These are phyloP conservation scores for Prolemur simus DNA, from an alignment of 2,113 vertebrate species.

Conservation along the genomic window DNA sequence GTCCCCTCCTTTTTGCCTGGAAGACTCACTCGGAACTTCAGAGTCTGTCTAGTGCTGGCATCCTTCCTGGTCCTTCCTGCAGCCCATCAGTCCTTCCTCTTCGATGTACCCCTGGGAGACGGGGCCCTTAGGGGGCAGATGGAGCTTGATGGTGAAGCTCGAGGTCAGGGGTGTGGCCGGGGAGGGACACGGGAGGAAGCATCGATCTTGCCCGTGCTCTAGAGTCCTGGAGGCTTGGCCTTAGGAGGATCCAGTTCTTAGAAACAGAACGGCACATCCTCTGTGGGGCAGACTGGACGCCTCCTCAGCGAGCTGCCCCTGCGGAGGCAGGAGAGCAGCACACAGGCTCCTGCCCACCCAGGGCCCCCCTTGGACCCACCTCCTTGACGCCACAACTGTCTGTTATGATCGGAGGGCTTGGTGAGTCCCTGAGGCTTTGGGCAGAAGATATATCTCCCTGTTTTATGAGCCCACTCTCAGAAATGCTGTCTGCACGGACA, in stretches of 20 bases:
- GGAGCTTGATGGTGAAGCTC: background rate
- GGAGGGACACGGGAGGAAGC: background rate
- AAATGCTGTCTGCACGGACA: background rate
- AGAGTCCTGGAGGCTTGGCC: background rate
- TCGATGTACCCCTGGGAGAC: background rate
- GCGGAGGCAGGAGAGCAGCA: background rate
- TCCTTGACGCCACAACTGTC: background rate
- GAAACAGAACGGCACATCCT: background rate
- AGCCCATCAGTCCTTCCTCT: background rate
- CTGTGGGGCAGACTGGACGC: background rate
- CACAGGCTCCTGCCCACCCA: background rate
- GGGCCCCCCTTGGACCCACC: background rate
- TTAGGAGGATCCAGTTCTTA: background rate
- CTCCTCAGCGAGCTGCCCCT: background rate
- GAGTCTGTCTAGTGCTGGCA: background rate
- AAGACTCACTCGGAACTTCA: background rate
- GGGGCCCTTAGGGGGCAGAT: background rate
- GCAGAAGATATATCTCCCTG: background rate
- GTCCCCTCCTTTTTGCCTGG: background rate
- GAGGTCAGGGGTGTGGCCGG: background rate
- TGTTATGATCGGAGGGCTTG: background rate
- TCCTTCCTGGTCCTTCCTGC: background rate
- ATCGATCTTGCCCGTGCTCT: rapidly evolving
- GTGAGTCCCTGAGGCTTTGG: background rate
- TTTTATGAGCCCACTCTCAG: background rate